phyloP scores from a whole-genome alignment of 2,113 vertebrate genomes.

The Ageneiosus marmoratus region DNA sequence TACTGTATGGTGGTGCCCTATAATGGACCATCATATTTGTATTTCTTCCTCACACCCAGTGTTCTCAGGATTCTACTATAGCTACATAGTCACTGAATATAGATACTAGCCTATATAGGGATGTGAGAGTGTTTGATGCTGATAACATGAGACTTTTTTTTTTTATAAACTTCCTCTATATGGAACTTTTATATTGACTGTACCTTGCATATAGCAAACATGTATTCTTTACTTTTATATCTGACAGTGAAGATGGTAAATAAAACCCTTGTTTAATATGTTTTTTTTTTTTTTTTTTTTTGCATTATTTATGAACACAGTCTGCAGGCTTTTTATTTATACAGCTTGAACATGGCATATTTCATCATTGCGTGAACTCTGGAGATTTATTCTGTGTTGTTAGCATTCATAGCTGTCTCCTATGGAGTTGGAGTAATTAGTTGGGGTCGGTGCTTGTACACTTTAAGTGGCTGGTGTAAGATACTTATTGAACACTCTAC shows the following conservation, averaged over 20 bases:
- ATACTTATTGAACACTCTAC: conserved; percentile 48
- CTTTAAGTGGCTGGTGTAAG: conserved; percentile 44
- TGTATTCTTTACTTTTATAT: background rate
- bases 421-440: conserved; percentile 17
- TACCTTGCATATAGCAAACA: background rate
- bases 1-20: background rate
- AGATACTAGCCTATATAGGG: background rate
- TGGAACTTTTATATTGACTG: background rate
- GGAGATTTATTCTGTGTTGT: conserved; percentile 4
- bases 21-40: background rate
- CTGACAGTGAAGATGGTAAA: background rate
- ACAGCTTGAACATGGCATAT: background rate
- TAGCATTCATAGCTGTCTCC: conserved; percentile 14
- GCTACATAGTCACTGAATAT: background rate
- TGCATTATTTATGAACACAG: background rate
- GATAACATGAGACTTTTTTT: background rate
- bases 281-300: background rate
- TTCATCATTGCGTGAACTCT: background rate
- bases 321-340: background rate
- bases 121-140: background rate
- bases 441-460: conserved; percentile 30
- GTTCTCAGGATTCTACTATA: background rate
- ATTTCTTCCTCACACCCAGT: background rate
- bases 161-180: background rate
- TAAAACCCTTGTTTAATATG: background rate